Evolutionary conservation across 2,888 invertebrate species (phyloP).

Genomic region (Tipula confusa): DNA sequence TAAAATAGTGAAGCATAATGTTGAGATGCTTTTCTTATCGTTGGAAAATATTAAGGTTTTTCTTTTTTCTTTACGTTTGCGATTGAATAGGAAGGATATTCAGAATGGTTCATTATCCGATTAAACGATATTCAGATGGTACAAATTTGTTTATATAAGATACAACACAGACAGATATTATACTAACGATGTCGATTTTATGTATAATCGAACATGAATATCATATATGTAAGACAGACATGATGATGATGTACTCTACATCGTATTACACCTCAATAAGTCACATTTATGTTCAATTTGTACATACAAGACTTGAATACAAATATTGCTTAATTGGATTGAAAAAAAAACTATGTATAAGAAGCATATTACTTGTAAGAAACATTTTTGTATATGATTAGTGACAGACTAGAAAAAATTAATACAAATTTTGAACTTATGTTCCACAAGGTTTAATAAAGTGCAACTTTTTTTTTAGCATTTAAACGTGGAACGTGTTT

Average conservation of each 20-base stretch:
- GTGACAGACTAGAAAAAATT: too few species aligned
- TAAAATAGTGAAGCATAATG: neutral
- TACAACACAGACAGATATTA: neutral
- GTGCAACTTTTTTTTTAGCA: too few species aligned
- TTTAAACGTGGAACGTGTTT: too few species aligned
- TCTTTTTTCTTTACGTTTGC: neutral
- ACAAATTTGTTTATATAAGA: neutral
- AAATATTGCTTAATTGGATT: neutral
- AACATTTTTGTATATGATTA: too few species aligned
- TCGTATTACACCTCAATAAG: neutral
- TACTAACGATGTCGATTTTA: neutral
- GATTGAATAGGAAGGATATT: neutral
- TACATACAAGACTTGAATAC: neutral
- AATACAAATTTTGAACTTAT: too few species aligned
- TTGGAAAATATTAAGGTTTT: neutral
- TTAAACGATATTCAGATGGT: neutral
- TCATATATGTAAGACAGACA: neutral
- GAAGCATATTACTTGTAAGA: neutral
- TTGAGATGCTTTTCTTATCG: neutral
- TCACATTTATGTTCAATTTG: neutral
- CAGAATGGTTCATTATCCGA: slow-evolving; percentile 20
- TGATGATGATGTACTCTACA: neutral
- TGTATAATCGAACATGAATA: neutral
- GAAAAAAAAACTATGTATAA: too few species aligned
- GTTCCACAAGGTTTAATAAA: too few species aligned